Evolutionary conservation across 1,140 invertebrate species (phyloP).

Genomic region (Musca vetustissima): DNA sequence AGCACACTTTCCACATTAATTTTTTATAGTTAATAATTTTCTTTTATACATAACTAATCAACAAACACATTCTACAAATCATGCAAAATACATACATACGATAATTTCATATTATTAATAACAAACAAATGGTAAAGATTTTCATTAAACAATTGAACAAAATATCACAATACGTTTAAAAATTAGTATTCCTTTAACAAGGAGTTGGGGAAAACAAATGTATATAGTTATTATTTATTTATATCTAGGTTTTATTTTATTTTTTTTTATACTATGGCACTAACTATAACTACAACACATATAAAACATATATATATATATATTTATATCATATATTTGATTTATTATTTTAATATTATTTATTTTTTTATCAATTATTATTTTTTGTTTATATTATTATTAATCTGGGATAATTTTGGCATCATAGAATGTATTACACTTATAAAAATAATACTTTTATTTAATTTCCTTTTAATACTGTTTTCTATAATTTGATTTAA

Average conservation of each 20-base stretch:
- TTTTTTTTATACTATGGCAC: not conserved
- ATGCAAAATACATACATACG: too few species aligned
- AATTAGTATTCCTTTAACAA: not conserved
- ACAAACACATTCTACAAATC: too few species aligned
- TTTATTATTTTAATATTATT: not conserved
- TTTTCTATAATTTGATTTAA: too few species aligned
- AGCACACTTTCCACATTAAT: too few species aligned
- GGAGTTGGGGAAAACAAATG: not conserved
- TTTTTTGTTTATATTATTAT: not conserved
- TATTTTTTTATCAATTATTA: too few species aligned
- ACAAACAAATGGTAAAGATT: not conserved
- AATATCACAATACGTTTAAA: constrained; percentile 10
- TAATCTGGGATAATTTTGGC: not conserved
- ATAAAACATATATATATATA: constrained; percentile 19
- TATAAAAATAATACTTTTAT: too few species aligned
- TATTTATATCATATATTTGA: constrained; percentile 7
- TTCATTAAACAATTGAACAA: constrained; percentile 2
- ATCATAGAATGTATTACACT: too few species aligned
- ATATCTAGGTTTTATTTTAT: not conserved
- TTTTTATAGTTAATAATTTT: too few species aligned
- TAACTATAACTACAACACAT: constrained; percentile 15
- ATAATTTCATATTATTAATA: too few species aligned
- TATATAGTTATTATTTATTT: not conserved
- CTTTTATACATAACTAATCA: too few species aligned
- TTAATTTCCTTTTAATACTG: too few species aligned